These are phyloP conservation scores for Progne subis DNA, from an alignment of 2,113 vertebrate genomes.

Conservation along the genomic window DNA sequence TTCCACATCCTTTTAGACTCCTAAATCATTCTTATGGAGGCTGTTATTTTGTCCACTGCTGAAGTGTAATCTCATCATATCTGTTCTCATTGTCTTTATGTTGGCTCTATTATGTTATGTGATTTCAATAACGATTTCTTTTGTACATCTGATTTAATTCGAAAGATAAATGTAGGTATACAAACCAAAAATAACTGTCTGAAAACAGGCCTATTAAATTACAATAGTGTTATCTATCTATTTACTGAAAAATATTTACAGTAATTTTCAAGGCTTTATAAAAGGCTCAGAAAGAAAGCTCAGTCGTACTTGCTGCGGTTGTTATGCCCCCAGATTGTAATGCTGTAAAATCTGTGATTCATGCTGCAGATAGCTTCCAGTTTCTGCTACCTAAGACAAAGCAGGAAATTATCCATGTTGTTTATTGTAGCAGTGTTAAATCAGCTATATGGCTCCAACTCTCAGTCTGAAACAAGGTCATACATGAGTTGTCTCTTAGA, in stretches of 20 bases:
- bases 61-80: neutral
- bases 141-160: neutral
- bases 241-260: neutral
- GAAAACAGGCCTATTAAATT: neutral
- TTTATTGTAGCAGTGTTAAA: neutral
- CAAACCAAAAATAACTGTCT: neutral
- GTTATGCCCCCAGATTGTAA: neutral
- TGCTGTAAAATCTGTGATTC: neutral
- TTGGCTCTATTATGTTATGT: neutral
- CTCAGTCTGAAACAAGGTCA: neutral
- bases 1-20: neutral
- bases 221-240: neutral
- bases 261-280: neutral
- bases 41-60: neutral
- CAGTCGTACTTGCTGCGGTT: neutral
- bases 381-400: constrained; percentile 28
- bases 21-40: neutral
- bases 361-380: neutral
- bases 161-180: neutral
- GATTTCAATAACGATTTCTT: neutral
- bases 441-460: neutral
- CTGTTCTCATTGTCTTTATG: neutral
- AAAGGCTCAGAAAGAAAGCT: neutral
- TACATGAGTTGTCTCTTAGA: neutral
- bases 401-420: neutral